Evolutionary conservation across 2,797 vertebrate species (phyloP).

Genomic region (Austrolebias charrua): DNA sequence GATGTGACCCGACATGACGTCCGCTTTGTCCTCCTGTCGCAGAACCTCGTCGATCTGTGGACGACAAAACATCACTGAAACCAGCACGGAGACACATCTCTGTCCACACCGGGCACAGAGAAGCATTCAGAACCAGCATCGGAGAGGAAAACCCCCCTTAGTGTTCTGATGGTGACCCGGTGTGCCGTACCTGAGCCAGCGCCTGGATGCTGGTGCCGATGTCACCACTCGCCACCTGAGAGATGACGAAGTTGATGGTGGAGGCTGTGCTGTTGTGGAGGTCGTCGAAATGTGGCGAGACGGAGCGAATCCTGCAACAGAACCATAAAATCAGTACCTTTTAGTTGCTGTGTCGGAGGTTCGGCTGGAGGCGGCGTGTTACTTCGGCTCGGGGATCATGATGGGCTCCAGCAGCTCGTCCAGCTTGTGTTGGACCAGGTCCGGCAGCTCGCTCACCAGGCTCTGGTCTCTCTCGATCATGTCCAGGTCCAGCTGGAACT

Average conservation of each 20-base stretch:
- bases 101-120: no score
- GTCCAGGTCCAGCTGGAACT: constrained; percentile 97
- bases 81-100: no score
- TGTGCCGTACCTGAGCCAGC: constrained; percentile 87
- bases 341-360: neutral
- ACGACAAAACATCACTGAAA: neutral
- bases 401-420: constrained; percentile 97
- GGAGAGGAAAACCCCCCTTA: no score
- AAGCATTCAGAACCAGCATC: no score
- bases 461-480: constrained; percentile 94
- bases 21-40: constrained; percentile 94
- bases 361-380: neutral
- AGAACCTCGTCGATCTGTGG: constrained; percentile 94
- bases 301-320: constrained; percentile 84
- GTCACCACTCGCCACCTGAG: constrained; percentile 96
- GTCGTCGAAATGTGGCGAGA: constrained; percentile 95
- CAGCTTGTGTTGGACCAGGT: constrained; percentile 95
- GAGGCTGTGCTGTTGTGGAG: constrained; percentile 97
- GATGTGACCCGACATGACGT: constrained; percentile 98
- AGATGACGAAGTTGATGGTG: constrained; percentile 98
- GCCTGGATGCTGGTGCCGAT: constrained; percentile 98
- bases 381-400: constrained; percentile 96
- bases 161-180: neutral
- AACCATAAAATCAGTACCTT: neutral
- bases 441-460: constrained; percentile 90